Evolutionary conservation across 2,113 vertebrate species (phyloP), one percentile per base, ranked within the genome.

Genomic region (Calonectris borealis): DNA sequence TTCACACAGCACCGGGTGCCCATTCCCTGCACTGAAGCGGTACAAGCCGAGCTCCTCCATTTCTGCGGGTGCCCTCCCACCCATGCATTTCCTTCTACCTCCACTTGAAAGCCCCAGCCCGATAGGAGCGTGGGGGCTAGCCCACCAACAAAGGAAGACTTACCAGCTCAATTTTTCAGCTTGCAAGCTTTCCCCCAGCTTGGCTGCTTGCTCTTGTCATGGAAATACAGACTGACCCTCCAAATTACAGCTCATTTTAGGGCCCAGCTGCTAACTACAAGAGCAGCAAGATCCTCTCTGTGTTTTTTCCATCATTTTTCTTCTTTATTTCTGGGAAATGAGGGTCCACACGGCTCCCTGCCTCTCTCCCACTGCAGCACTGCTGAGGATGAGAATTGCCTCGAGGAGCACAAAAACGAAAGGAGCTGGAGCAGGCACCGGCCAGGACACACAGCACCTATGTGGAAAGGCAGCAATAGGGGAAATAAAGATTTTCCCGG

Each of bases 31-130:
- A 22, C 32, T 26, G 24, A 72, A 85, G 27, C 6, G 0, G 38
- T 10, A 46, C 5, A 3, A 66, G 16, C 40, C 0, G 1, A 61
- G 36, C 42, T 86, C 9, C 14, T 7, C 49, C 3, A 1, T 24
- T 55, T 20, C 65, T 32, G 3, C 1, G 4, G 77, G 24, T 55
- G 26, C 52, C 32, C 68, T 75, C 55, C 27, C 11, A 75, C 27
- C 24, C 46, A 7, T 7, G 0, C 13, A 6, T 58, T 90, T 90
- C 18, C 21, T 78, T 61, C 60, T 44, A 34, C 27, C 38, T 75
- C 40, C 21, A 21, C 29, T 49, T 62, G 42, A 66, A 92, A 78
- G 60, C 16, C 15, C 6, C 32, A 66, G 31, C 24, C 32, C 0
- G 0, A 62, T 2, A 42, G 42, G 9, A 69, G 4, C n/a, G 42